Base-by-base conservation (phyloP, 2,888 invertebrate genomes). In the Eupithecia inturbata region DNA sequence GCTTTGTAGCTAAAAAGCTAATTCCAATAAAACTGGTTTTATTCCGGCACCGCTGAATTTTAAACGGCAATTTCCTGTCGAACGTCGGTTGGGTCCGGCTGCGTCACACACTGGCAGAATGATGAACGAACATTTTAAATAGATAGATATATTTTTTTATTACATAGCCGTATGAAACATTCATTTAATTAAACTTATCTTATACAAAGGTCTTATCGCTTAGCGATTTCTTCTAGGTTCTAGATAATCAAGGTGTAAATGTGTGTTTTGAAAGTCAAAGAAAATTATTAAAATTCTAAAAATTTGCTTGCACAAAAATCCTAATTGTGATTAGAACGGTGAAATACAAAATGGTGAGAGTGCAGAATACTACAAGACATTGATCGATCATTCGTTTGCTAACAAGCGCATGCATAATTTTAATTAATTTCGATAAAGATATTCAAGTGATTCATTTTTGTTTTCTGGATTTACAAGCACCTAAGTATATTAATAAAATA, bases 1-100 rank as follows among this genome's bases (percentile, higher is more conserved):
- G 57, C 39, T 73, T 70, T 71, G 70, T 75, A n/a, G n/a, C n/a
- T n/a, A 71, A 68, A 70, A 75, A 74, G 66, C 66, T 75, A 74
- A 74, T 73, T 76, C 73, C 64, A 76, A 78, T 78, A 76, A 78
- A 79, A 75, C 67, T 60, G 57, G 67, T 74, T 74, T 78, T 78
- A 77, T 73, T 75, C 68, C 68, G 19, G 53, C 69, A 68, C 75
- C 72, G 73, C 73, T 77, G 73, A 77, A 76, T 73, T 77, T 79
- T 71, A 77, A 78, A 79, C 62, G 78, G 77, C 76, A 68, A 77
- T 78, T 78, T 70, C 71, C 72, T 76, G 67, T 70, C 73, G 78
- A 77, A 78, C 72, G 73, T 70, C 73, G 67, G 70, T 62, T 67
- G 45, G 53, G 31, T 41, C 68, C 60, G 49, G 1, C 53, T 49